These are phyloP conservation scores for Stichodactyla helianthus DNA, from an alignment of 64 coral and sea anemone species.

Conservation along the genomic window DNA sequence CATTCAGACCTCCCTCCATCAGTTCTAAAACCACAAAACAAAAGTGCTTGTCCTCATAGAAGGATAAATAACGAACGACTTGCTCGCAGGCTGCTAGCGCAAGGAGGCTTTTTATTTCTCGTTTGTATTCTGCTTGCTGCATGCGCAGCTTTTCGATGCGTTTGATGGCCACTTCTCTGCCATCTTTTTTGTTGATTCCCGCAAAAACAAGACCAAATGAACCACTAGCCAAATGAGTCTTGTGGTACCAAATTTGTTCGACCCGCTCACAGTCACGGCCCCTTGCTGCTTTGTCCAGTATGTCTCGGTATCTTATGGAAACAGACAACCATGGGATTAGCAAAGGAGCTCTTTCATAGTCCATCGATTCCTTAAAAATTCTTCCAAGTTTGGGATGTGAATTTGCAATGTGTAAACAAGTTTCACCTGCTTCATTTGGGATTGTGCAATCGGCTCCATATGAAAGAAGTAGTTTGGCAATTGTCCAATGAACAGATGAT, in stretches of 20 bases:
- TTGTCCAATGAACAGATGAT: neutral
- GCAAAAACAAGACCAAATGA: slow-evolving; percentile 30
- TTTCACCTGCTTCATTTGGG: neutral
- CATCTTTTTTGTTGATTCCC: slow-evolving; percentile 17
- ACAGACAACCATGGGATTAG: neutral
- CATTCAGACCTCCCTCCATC: slow-evolving; percentile 59
- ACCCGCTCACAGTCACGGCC: neutral
- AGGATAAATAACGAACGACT: slow-evolving; percentile 41
- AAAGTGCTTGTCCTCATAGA: slow-evolving; percentile 23
- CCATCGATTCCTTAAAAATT: neutral
- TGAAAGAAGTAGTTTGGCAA: neutral
- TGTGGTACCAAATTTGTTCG: neutral
- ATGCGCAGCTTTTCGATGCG: slow-evolving; percentile 4
- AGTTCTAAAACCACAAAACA: slow-evolving; percentile 58
- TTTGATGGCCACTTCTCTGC: slow-evolving; percentile 23
- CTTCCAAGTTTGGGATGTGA: neutral
- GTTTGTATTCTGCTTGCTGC: slow-evolving; percentile 8
- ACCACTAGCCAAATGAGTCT: neutral
- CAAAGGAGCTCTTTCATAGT: neutral
- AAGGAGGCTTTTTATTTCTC: slow-evolving; percentile 13
- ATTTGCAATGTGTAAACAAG: no score
- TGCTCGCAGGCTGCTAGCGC: slow-evolving; percentile 31
- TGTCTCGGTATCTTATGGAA: neutral
- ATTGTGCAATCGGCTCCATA: neutral
- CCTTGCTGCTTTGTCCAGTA: neutral